Base-by-base conservation (phyloP, 2,797 vertebrate genomes). In the Clangula hyemalis region DNA sequence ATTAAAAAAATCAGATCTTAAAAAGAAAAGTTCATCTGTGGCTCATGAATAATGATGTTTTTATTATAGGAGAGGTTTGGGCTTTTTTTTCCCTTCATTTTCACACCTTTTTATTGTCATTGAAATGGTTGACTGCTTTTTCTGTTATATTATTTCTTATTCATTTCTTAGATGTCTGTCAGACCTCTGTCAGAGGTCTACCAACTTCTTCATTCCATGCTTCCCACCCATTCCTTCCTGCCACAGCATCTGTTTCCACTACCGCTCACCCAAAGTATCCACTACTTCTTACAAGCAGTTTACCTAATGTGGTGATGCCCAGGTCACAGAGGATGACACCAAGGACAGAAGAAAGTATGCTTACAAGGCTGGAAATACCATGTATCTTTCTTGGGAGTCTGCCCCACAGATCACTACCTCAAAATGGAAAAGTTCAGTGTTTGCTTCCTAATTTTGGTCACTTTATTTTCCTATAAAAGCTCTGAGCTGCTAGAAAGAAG, bases 61-160 rank as follows among this genome's bases (percentile, higher is more conserved):
- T 71, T 87, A 51, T 89, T 83, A 45, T n/a, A 74, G 36, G 14
- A 76, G 66, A 22, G 3, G 27, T 66, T 64, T 75, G 22, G 58
- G 20, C 0, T 2, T 0, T 43, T 30, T n/a, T 24, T 57, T 38
- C 27, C 14, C 7, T 10, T 16, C 4, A 45, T 14, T 79, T 79
- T 79, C 20, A 30, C 68, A 74, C 69, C 62, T 93, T 90, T 73
- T 76, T 85, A 73, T 66, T 76, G 70, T 82, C 76, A 68, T 11
- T 68, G 89, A 95, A 88, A 84, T 30, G 43, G 28, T 12, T 91
- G 85, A 73, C 58, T 92, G 85, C 27, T 93, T 91, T 89, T 94
- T 82, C 58, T 28, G 60, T 64, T 76, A 53, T 68, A 91, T 90
- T 68, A 66, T 84, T 89, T 85, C 81, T 81, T 53, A 88, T 81